Evolutionary conservation across 2,113 vertebrate species (phyloP).

Genomic region (Odocoileus virginianus): DNA sequence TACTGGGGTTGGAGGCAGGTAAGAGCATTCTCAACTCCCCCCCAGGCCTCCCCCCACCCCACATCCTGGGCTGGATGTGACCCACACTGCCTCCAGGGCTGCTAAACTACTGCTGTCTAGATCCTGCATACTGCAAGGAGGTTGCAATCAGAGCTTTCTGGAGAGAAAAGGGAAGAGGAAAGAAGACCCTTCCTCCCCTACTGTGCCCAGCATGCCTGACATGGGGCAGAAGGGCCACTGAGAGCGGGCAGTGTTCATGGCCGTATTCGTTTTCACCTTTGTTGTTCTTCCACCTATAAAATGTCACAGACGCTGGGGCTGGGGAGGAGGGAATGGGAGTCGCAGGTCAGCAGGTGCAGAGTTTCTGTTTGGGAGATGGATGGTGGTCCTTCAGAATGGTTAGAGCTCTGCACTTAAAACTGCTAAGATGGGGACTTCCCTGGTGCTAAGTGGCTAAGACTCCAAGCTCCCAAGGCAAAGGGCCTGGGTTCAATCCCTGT

Average conservation of each 20-base stretch:
- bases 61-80: neutral
- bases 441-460: neutral
- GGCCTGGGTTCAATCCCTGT: neutral
- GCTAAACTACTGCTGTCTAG: neutral
- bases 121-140: neutral
- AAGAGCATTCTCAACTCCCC: neutral
- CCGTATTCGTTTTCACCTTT: neutral
- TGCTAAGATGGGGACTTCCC: neutral
- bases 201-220: neutral
- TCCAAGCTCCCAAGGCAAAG: neutral
- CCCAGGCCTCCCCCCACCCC: neutral
- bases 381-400: neutral
- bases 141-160: neutral
- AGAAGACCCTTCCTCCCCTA: neutral
- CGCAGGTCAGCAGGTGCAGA: fast-evolving
- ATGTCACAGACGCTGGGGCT: neutral
- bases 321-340: neutral
- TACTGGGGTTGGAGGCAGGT: neutral
- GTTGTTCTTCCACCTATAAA: neutral
- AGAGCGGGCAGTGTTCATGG: neutral
- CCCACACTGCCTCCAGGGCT: neutral
- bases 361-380: neutral
- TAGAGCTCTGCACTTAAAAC: neutral
- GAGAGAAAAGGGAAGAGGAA: neutral
- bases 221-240: neutral